Conservation (phyloP, 2,113 vertebrate species). For the Pelodiscus sinensis region DNA sequence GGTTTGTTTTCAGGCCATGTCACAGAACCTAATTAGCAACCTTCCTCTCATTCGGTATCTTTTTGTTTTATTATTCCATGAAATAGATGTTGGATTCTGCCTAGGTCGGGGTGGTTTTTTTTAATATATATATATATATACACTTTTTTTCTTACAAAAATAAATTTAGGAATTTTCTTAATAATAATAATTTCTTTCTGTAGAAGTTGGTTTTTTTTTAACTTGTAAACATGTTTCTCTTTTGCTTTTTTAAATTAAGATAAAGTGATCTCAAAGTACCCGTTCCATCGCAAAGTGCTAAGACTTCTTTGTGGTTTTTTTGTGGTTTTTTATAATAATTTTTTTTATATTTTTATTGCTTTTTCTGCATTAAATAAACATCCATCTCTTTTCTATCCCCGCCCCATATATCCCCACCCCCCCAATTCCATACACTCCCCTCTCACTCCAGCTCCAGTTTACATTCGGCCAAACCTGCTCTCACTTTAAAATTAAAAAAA, state of each 20-base stretch:
- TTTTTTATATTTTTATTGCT: conserved; percentile 71
- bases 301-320: conserved; percentile 61
- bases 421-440: conserved; percentile 21
- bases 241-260: conserved; percentile 75
- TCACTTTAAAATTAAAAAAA: conserved; percentile 56
- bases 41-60: conserved; percentile 15
- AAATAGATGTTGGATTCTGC: conserved; percentile 67
- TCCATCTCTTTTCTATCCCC: conserved; percentile 3
- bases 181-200: conserved; percentile 64
- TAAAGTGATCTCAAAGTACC: conserved; percentile 76
- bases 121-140: conserved; percentile 61
- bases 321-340: conserved; percentile 48
- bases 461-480: conserved; percentile 50
- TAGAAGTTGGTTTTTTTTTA: conserved; percentile 75
- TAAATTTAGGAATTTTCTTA: conserved; percentile 74
- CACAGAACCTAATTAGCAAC: conserved; percentile 60
- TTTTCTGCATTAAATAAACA: conserved; percentile 70
- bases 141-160: conserved; percentile 76
- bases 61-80: neutral
- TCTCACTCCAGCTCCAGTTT: conserved; percentile 31
- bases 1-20: conserved; percentile 7
- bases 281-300: conserved; percentile 78
- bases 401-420: neutral
- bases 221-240: conserved; percentile 76
- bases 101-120: conserved; percentile 54